phyloP scores from a whole-genome alignment of 1,140 invertebrate genomes.

The Helicoverpa armigera region DNA sequence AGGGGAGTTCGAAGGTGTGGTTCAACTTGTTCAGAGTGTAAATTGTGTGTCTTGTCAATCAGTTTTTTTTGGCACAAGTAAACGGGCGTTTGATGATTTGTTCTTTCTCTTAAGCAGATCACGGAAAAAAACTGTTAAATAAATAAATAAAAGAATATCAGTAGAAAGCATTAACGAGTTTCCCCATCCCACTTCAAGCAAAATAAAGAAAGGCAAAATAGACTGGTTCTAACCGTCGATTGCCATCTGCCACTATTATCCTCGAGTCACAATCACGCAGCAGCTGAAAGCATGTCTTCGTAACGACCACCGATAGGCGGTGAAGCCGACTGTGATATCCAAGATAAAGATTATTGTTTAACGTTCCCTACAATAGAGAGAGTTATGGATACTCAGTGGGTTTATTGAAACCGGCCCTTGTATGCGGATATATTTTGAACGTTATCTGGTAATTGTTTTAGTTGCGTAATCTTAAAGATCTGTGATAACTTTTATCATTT shows the following conservation, averaged over 20 bases:
- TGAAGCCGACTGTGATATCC: slow-evolving; percentile 21
- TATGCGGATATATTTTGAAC: slow-evolving; percentile 8
- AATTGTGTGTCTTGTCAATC: too few species aligned
- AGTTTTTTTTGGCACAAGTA: too few species aligned
- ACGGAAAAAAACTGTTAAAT: too few species aligned
- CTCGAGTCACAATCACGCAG: slow-evolving; percentile 5
- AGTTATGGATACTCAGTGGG: slow-evolving; percentile 24
- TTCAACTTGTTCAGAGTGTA: too few species aligned
- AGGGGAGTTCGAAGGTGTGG: too few species aligned
- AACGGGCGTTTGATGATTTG: too few species aligned
- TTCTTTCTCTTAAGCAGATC: too few species aligned
- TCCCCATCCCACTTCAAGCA: too few species aligned
- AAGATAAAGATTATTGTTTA: slow-evolving; percentile 44
- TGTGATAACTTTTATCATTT: not conserved
- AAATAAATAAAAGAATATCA: too few species aligned
- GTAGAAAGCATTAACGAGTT: too few species aligned
- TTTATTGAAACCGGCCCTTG: slow-evolving; percentile 11
- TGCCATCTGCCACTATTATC: not conserved
- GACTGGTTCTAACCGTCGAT: not conserved
- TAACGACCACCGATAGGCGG: slow-evolving; percentile 7
- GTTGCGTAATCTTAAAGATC: not conserved
- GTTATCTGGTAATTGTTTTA: not conserved
- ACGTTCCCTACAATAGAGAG: not conserved
- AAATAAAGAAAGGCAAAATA: too few species aligned
- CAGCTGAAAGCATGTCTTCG: not conserved